These are phyloP conservation scores for Phataginus tricuspis DNA, from an alignment of 2,797 vertebrate species.

Conservation along the genomic window DNA sequence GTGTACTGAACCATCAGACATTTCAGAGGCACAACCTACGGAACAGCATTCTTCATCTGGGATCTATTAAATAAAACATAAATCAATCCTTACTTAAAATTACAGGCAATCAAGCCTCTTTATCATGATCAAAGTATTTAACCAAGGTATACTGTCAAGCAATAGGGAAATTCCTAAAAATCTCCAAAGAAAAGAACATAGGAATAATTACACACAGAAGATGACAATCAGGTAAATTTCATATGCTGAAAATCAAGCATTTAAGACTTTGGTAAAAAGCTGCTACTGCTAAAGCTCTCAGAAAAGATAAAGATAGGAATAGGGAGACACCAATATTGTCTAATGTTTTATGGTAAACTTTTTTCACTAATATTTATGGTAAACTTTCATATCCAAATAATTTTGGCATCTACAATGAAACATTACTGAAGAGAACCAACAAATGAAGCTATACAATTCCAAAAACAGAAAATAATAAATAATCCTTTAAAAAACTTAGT, in stretches of 20 bases:
- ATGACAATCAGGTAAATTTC: constrained; percentile 33
- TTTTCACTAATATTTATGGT: background rate
- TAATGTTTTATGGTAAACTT: background rate
- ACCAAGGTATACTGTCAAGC: background rate
- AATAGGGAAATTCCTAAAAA: background rate
- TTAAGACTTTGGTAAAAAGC: background rate
- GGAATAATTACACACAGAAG: background rate
- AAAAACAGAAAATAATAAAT: background rate
- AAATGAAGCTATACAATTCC: background rate
- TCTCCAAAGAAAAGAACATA: background rate
- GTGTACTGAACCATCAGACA: background rate
- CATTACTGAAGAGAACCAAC: background rate
- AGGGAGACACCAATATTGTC: background rate
- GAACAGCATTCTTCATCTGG: background rate
- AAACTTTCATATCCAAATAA: constrained; percentile 4
- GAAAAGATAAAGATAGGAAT: background rate
- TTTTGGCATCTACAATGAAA: background rate
- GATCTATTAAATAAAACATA: background rate
- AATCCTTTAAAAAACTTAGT: background rate
- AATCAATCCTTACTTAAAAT: background rate
- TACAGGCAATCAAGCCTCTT: background rate
- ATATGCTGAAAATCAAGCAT: background rate
- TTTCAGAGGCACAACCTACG: background rate
- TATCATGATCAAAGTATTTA: background rate
- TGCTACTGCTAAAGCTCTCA: background rate